Base-by-base conservation (phyloP, 2,888 invertebrate genomes). In the Ochropleura plecta region DNA sequence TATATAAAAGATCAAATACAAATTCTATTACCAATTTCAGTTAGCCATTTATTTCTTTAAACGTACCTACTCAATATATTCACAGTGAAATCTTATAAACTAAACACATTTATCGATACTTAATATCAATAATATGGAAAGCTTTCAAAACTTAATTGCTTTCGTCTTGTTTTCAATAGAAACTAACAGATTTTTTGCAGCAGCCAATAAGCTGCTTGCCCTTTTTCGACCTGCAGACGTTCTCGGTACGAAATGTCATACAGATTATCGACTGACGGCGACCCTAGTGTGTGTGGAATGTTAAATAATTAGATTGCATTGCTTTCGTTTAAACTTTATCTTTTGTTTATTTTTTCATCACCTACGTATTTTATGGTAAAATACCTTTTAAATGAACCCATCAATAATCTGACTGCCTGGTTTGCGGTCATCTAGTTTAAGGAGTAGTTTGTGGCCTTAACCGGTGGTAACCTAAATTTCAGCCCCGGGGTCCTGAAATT, bases 191-290 rank as follows among this genome's bases (percentile, higher is more conserved):
- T 89, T 91, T 91, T 91, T 89, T 90, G 81, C 64, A 87, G 89
- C 90, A 90, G 88, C 89, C 91, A 90, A 90, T 91, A 91, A 91
- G 90, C 86, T 85, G 72, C 72, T 73, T 82, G 92, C 89, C 93
- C 92, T 91, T 90, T 81, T 76, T 86, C 88, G 94, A 94, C 94
- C 94, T 93, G 93, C 88, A 94, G 94, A 94, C 94, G 93, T 89
- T 92, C 91, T 87, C 49, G 87, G 91, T 90, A 88, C 90, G 85
- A 89, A 94, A 93, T 93, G 94, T 94, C 94, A 93, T 91, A 90
- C 89, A 91, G 92, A 92, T 93, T 93, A 92, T 92, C 91, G 92
- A 92, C 90, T 92, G 88, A 86, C 89, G 89, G 83, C 86, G 92
- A 92, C 91, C 92, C 90, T 88, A 82, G 76, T 90, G 92, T 89